Base-by-base conservation (phyloP, 2,797 vertebrate species). In the Sebastes hubbsi region DNA sequence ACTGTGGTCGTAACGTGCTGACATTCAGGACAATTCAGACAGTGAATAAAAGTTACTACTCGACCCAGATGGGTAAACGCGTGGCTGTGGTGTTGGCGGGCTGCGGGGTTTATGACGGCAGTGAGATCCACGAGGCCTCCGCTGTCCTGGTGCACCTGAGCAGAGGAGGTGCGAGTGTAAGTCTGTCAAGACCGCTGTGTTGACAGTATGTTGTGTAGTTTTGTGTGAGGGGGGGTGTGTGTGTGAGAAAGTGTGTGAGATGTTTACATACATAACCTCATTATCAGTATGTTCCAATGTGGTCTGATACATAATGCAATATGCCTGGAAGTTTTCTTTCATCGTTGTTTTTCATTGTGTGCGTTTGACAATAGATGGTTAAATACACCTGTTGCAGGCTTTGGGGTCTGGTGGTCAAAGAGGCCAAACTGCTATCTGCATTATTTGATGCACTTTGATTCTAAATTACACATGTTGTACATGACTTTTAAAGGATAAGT, bases 51-150 rank as follows among this genome's bases (percentile, higher is more conserved):
- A 58, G 10, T 10, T 77, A 6, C 13, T 89, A 78, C 67, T 59
- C 78, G 0, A 18, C 80, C 0, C 49, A 87, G 20, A 96, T 96
- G 96, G 88, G 18, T 0, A 96, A 95, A 68, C 93, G 96, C 8
- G 97, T 97, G 27, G 96, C 97, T 0, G 70, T 98, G 32, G 95
- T 97, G 18, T 60, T 97, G 30, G 95, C 96, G 8, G 95, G 95
- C 38, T 97, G 96, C 13, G 97, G 96, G 0, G 96, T 97, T 4
- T 96, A 94, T 34, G 96, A 96, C 1, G 96, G 96, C 70, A 96
- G 89, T 38, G 94, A 97, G 87, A 95, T 95, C 46, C 96, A 96
- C 30, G 96, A 96, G 61, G 94, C 95, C 58, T 96, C 94, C 30
- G 95, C 95, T 1, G 83, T 90, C 2, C 63, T 96, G 87, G 95